A percentile compares a stretch with the other conserved stretches of the same genome.
Evolutionary conservation across 2,888 invertebrate genomes (phyloP).

Genomic region (Lagria hirta): DNA sequence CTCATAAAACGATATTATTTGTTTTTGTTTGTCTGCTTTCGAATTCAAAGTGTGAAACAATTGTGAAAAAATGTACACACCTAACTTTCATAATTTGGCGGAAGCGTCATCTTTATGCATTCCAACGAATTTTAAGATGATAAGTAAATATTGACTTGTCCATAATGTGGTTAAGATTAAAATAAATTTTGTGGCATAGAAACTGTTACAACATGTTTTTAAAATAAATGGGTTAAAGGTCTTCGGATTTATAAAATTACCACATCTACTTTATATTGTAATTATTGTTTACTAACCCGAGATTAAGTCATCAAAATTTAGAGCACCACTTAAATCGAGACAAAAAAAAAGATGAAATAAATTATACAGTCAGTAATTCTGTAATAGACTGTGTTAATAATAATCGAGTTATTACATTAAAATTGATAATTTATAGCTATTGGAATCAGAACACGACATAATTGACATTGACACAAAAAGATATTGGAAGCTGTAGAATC

Average conservation of each 20-base stretch:
- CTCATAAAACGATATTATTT: too few relatives aligned
- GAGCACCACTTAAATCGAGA: constrained; percentile 1
- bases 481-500: too few relatives aligned
- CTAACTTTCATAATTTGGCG: too few relatives aligned
- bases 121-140: constrained; percentile 4
- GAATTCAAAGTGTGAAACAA: too few relatives aligned
- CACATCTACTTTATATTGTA: constrained; percentile 10
- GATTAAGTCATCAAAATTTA: constrained; percentile 14
- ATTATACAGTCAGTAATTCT: constrained; percentile 8
- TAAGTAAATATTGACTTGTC: constrained; percentile 14
- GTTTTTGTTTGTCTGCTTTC: too few relatives aligned
- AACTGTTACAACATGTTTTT: constrained; percentile 8
- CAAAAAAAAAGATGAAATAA: constrained; percentile 4
- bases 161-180: too few relatives aligned
- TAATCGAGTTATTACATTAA: constrained; percentile 6
- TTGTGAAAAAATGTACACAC: too few relatives aligned
- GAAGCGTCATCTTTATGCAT: too few relatives aligned
- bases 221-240: constrained; percentile 13
- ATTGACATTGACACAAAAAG: constrained; percentile 8
- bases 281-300: constrained; percentile 10
- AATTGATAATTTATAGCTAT: not conserved
- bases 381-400: constrained; percentile 20
- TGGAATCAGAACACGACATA: not conserved
- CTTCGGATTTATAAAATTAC: constrained; percentile 9
- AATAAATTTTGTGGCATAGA: too few relatives aligned